Evolutionary conservation across 1,140 invertebrate genomes (phyloP).

Genomic region (Pentalonia nigronervosa): DNA sequence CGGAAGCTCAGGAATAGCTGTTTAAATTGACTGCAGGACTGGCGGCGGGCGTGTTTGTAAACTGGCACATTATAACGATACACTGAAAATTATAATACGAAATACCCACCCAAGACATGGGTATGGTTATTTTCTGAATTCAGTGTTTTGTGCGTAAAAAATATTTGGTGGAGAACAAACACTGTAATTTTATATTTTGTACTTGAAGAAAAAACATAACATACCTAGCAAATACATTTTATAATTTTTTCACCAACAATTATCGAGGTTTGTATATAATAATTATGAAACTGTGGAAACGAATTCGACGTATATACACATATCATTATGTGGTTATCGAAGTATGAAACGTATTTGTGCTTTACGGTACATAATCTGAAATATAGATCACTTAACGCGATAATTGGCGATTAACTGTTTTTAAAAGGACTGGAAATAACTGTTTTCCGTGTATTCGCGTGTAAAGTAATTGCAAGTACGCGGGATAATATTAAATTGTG

Average conservation of each 20-base stretch:
- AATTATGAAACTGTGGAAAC: background rate
- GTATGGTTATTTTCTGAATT: background rate
- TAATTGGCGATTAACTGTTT: background rate
- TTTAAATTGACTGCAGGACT: background rate
- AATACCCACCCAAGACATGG: background rate
- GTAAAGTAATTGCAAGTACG: background rate
- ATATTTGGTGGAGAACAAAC: background rate
- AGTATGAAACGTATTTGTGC: background rate
- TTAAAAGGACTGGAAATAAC: background rate
- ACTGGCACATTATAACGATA: conserved; percentile 4
- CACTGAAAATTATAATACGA: background rate
- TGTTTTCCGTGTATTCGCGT: background rate
- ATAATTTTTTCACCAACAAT: background rate
- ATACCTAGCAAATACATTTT: background rate
- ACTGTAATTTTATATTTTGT: background rate
- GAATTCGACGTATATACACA: background rate
- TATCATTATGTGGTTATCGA: background rate
- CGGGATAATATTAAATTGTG: background rate
- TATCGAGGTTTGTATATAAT: too few relatives aligned
- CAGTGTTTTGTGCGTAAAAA: background rate
- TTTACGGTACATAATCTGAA: background rate
- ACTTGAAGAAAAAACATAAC: background rate
- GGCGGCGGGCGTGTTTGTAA: background rate
- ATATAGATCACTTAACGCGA: background rate
- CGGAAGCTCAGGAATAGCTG: background rate